Percentiles rank a stretch among this genome's conserved stretches.
These are phyloP conservation scores for Noctua janthe DNA, from an alignment of 2,888 invertebrate genomes.

Conservation along the genomic window DNA sequence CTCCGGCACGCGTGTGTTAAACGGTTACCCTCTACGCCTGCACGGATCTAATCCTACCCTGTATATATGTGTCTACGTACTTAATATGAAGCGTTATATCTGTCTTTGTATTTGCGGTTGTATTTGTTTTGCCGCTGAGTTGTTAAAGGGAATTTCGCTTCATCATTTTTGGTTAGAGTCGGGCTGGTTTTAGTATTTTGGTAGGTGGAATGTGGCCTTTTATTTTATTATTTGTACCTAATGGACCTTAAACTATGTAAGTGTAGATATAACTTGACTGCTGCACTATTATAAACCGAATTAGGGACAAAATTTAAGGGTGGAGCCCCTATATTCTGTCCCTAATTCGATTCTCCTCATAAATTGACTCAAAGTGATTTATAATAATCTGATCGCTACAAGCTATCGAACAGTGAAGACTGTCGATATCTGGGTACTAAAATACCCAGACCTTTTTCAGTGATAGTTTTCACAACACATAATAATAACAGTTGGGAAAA, in stretches of 20 bases:
- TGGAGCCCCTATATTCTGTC: not conserved
- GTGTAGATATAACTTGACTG: not conserved
- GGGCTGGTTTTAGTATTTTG: conserved; percentile 12
- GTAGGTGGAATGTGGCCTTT: not conserved
- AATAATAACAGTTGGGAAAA: not conserved
- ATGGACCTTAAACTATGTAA: not conserved
- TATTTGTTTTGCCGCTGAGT: conserved; percentile 50
- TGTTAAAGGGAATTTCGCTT: conserved; percentile 21
- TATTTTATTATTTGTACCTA: not conserved
- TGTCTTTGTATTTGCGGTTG: conserved; percentile 42
- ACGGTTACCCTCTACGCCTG: conserved; percentile 66
- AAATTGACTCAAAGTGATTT: conserved; percentile 16
- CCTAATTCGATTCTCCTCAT: not conserved
- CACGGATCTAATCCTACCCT: conserved; percentile 58
- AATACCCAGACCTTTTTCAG: conserved; percentile 3
- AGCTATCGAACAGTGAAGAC: not conserved
- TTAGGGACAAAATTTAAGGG: not conserved
- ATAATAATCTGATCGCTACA: conserved; percentile 25
- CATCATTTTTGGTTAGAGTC: conserved; percentile 33
- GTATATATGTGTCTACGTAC: conserved; percentile 43
- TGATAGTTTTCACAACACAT: conserved; percentile 19
- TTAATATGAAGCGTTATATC: conserved; percentile 51
- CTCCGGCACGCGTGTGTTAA: conserved; percentile 67
- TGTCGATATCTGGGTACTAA: not conserved
- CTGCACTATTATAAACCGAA: not conserved